phyloP scores from a whole-genome alignment of 2,113 vertebrate genomes.

The Pangasianodon gigas region DNA sequence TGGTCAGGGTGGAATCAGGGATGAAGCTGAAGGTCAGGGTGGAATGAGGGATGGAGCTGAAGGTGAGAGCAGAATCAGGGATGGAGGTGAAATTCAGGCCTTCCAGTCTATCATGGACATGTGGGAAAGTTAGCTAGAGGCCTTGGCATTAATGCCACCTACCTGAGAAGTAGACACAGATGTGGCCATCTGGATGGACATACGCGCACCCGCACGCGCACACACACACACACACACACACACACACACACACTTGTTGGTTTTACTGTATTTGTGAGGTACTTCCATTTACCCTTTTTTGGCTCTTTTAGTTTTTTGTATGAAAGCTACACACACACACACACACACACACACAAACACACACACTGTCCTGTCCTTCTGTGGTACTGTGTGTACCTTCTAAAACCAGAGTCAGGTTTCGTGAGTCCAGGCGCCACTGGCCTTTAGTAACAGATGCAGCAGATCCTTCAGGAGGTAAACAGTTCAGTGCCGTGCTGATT shows the following conservation, averaged over 20 bases:
- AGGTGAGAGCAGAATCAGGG: not conserved
- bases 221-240: not conserved
- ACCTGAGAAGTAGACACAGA: constrained; percentile 55
- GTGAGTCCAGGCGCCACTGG: constrained; percentile 43
- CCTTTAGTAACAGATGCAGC: constrained; percentile 52
- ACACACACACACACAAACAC: not conserved
- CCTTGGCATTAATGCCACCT: constrained; percentile 55
- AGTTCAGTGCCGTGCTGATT: constrained; percentile 48
- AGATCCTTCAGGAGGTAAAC: constrained; percentile 57
- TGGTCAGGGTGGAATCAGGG: not conserved
- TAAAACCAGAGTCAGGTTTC: constrained; percentile 46
- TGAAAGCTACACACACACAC: not conserved
- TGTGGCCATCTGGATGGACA: constrained; percentile 31
- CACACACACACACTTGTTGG: not conserved
- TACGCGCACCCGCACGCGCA: constrained; percentile 5
- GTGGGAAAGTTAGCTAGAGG: constrained; percentile 22
- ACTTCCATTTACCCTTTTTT: no score
- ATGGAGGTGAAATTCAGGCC: not conserved
- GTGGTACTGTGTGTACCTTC: constrained; percentile 4
- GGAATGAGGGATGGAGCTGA: not conserved
- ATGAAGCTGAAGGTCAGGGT: not conserved
- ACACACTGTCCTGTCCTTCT: constrained; percentile 52
- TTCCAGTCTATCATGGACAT: constrained; percentile 50
- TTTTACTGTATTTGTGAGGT: no score
- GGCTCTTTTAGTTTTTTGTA: no score